These are phyloP conservation scores for Crocidura indochinensis DNA, from an alignment of 2,797 vertebrate species.

Conservation along the genomic window DNA sequence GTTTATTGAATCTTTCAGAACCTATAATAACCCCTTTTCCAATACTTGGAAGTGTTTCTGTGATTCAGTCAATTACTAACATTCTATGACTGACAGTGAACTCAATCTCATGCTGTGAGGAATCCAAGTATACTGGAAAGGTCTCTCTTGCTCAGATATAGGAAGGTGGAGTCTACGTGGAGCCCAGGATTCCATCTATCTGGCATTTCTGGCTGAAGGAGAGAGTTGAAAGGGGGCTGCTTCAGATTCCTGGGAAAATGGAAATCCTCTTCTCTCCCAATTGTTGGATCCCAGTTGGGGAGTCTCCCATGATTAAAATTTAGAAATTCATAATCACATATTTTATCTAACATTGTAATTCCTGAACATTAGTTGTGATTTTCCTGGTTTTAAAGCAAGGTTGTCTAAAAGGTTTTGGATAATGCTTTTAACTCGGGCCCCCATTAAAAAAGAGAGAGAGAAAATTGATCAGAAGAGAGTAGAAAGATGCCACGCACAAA, in stretches of 20 bases:
- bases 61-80: neutral
- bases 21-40: neutral
- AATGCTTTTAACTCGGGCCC: neutral
- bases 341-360: neutral
- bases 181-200: neutral
- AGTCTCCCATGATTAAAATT: neutral
- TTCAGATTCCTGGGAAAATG: neutral
- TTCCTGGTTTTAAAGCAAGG: neutral
- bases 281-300: neutral
- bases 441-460: neutral
- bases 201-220: no score
- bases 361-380: neutral
- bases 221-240: neutral
- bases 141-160: neutral
- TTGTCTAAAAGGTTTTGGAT: neutral
- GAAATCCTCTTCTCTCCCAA: neutral
- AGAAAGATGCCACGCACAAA: neutral
- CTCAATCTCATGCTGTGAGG: rapidly evolving
- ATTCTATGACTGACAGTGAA: neutral
- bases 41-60: neutral
- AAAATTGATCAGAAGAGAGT: neutral
- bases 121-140: neutral
- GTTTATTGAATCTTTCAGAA: neutral
- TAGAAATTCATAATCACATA: neutral
- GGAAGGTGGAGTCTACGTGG: neutral